phyloP scores from a whole-genome alignment of 2,113 vertebrate genomes.

The Boleophthalmus pectinirostris region DNA sequence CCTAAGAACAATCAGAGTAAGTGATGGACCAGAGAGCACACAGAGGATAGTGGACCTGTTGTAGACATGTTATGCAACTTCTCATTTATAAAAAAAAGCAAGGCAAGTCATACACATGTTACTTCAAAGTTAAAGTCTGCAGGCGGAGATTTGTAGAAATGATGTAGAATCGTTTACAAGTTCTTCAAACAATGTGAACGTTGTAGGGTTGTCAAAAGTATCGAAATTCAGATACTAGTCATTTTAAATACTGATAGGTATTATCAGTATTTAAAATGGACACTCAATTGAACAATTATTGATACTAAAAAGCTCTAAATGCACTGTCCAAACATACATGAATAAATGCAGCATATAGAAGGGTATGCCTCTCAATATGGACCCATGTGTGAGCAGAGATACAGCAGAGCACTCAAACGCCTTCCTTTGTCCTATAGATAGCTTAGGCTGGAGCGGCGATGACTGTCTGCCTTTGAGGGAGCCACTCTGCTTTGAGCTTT shows the following conservation, averaged over 20 bases:
- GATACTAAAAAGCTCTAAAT: background rate
- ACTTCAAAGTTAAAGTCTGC: background rate
- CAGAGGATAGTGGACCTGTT: constrained; percentile 12
- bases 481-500: constrained; percentile 24
- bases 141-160: too few relatives aligned
- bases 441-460: constrained; percentile 14
- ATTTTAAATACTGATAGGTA: too few relatives aligned
- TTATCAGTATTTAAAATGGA: too few relatives aligned
- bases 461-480: constrained; percentile 37
- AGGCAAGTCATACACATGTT: background rate
- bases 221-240: too few relatives aligned
- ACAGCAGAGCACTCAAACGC: background rate
- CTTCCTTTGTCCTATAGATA: constrained; percentile 24
- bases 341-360: background rate
- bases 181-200: background rate
- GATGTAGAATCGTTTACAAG: too few relatives aligned
- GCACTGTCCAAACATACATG: background rate
- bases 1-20: constrained; percentile 61
- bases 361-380: background rate
- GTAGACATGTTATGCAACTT: background rate
- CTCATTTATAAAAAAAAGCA: background rate
- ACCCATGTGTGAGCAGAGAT: constrained; percentile 4
- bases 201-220: background rate
- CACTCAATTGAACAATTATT: too few relatives aligned
- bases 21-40: constrained; percentile 21